Conservation (phyloP, 2,797 vertebrate genomes). For the Lagocephalus sceleratus region DNA sequence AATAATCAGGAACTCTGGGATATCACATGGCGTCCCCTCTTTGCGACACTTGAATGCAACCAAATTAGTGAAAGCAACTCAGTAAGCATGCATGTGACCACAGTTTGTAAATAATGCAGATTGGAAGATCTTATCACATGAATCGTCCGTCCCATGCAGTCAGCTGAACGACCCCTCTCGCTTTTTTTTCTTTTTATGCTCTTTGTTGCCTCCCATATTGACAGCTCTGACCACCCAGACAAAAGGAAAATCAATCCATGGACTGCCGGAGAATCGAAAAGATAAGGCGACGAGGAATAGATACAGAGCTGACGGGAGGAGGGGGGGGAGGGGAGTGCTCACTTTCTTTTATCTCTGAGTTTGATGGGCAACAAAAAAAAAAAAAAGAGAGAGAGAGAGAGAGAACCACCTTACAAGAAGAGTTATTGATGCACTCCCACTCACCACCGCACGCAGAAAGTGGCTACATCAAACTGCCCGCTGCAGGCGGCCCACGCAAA, state of each 20-base stretch:
- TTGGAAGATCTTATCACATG: too few relatives aligned
- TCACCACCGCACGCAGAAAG: slow-evolving; percentile 46
- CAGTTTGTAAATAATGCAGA: too few relatives aligned
- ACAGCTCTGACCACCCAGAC: slow-evolving; percentile 15
- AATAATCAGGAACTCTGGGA: too few relatives aligned
- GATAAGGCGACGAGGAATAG: slow-evolving; percentile 23
- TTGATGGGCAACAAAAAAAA: slow-evolving; percentile 43
- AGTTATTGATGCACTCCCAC: slow-evolving; percentile 55
- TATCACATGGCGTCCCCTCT: too few relatives aligned
- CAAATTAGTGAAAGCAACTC: too few relatives aligned
- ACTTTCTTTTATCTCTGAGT: slow-evolving; percentile 47
- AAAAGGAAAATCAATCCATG: slow-evolving; percentile 20
- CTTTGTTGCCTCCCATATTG: slow-evolving; percentile 7
- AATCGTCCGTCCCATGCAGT: neutral
- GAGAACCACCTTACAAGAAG: slow-evolving; percentile 38
- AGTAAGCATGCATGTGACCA: too few relatives aligned
- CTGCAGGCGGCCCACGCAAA: slow-evolving; percentile 61
- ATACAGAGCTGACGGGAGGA: slow-evolving; percentile 21
- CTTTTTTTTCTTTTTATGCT: slow-evolving; percentile 14
- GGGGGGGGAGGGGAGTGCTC: slow-evolving; percentile 8
- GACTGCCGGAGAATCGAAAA: slow-evolving; percentile 11
- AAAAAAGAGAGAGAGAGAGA: neutral
- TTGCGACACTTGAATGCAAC: too few relatives aligned
- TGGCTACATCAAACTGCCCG: slow-evolving; percentile 58
- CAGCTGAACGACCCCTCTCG: slow-evolving; percentile 23